These are phyloP conservation scores for Andrena praecox DNA, from an alignment of 2,888 invertebrate genomes.

Conservation along the genomic window DNA sequence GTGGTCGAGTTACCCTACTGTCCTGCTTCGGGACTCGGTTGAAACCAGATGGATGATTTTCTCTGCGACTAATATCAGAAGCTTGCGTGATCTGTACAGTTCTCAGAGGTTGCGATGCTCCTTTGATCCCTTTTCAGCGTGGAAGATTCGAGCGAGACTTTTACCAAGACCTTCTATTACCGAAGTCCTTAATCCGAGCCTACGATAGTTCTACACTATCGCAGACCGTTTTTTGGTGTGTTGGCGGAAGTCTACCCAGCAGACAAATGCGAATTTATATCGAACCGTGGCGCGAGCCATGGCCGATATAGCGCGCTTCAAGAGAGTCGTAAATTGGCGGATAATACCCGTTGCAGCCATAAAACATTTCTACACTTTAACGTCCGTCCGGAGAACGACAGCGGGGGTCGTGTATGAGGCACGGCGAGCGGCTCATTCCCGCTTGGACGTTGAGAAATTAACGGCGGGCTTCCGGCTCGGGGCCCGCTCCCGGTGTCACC, in stretches of 20 bases:
- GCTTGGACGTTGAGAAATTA: slow-evolving; percentile 67
- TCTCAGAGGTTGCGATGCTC: too few relatives aligned
- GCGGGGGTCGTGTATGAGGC: slow-evolving; percentile 28
- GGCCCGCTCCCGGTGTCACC: slow-evolving; percentile 50
- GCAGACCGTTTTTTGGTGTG: not conserved
- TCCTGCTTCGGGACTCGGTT: too few relatives aligned
- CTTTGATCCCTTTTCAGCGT: too few relatives aligned
- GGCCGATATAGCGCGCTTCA: slow-evolving; percentile 12
- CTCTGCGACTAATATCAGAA: too few relatives aligned
- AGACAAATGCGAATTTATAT: slow-evolving; percentile 52
- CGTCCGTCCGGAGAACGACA: slow-evolving; percentile 61
- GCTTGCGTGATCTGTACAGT: too few relatives aligned
- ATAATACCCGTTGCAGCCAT: slow-evolving; percentile 71
- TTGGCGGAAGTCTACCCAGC: not conserved
- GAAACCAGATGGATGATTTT: too few relatives aligned
- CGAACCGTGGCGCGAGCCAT: slow-evolving; percentile 29
- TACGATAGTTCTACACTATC: too few relatives aligned
- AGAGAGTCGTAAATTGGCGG: slow-evolving; percentile 76
- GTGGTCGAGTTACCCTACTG: too few relatives aligned
- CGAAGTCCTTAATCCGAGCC: too few relatives aligned
- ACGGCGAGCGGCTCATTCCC: slow-evolving; percentile 35
- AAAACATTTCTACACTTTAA: slow-evolving; percentile 77
- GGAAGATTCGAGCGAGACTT: too few relatives aligned
- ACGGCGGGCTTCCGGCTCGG: slow-evolving; percentile 59
- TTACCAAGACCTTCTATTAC: too few relatives aligned